These are phyloP conservation scores for Dipodomys spectabilis DNA, from an alignment of 2,113 vertebrate genomes.

Conservation along the genomic window DNA sequence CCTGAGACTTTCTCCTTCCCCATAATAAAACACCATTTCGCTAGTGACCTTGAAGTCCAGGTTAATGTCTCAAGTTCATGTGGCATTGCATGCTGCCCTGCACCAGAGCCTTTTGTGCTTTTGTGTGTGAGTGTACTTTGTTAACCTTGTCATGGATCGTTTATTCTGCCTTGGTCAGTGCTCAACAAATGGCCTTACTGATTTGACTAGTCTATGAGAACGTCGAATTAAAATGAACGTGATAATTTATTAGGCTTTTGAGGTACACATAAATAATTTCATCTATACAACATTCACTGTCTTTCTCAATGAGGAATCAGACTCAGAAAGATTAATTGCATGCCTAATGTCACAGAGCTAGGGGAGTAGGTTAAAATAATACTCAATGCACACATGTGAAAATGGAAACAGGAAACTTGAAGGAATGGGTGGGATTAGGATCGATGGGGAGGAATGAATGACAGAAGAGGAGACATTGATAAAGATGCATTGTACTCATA, in stretches of 20 bases:
- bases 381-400: no score
- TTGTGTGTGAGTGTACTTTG: neutral
- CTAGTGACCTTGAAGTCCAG: neutral
- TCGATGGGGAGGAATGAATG: no score
- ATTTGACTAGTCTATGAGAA: neutral
- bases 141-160: rapidly evolving
- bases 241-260: neutral
- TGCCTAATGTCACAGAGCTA: neutral
- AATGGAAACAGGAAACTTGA: no score
- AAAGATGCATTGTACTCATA: no score
- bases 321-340: neutral
- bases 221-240: neutral
- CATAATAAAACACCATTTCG: neutral
- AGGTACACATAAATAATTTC: neutral
- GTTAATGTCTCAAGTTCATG: neutral
- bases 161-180: neutral
- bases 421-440: no score
- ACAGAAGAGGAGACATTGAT: no score
- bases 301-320: neutral
- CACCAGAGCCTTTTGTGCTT: rapidly evolving
- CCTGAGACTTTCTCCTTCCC: neutral
- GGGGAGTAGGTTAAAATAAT: no score
- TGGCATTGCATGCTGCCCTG: rapidly evolving
- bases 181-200: neutral
- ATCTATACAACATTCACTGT: neutral